Base-by-base conservation (phyloP, 1,140 invertebrate genomes). In the Oedothorax gibbosus region DNA sequence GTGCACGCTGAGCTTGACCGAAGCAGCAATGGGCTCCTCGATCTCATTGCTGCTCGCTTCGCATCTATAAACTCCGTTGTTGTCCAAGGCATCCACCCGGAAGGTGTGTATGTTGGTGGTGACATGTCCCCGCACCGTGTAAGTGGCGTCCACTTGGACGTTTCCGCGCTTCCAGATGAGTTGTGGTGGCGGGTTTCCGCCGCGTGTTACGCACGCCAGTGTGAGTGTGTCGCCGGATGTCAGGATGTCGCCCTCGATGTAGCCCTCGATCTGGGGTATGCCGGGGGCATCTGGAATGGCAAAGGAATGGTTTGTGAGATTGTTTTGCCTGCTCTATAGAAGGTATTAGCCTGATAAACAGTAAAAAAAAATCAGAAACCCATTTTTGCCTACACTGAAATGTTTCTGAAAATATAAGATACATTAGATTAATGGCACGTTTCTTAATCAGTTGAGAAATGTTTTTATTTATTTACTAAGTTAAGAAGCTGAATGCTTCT, bases 11-110 rank as follows among this genome's bases (percentile, higher is more conserved):
- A 99, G 92, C 87, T 94, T 94, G 72, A 98, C 94, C 89, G 96
- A 94, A 9, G 94, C 93, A 85, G 95, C 93, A 87, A 96, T 92
- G 0, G 97, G 95, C 69, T 93, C 92, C 86, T 93, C 92, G 85
- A 95, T 97, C 93, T 97, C 96, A 56, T 95, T 92, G 89, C 98
- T 99, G 88, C 93, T 95, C 0, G 97, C 97, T 89, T 97, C 95
- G 90, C 98, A 99, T 76, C 94, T 94, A 89, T 97, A 99, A 81
- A 94, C 91, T 0, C 96, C 97, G 88, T 97, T 95, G 91, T 99
- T 98, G 90, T 99, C 97, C 18, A 93, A 93, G 1, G 96, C 93
- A 86, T 95, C 93, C 0, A 96, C 97, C 53, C 93, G 94, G 89
- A 99, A 97, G 0, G 94, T 93, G 86, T 96, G 93, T 56, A 94